phyloP scores from a whole-genome alignment of 2,113 vertebrate genomes.

The Sturnus vulgaris region DNA sequence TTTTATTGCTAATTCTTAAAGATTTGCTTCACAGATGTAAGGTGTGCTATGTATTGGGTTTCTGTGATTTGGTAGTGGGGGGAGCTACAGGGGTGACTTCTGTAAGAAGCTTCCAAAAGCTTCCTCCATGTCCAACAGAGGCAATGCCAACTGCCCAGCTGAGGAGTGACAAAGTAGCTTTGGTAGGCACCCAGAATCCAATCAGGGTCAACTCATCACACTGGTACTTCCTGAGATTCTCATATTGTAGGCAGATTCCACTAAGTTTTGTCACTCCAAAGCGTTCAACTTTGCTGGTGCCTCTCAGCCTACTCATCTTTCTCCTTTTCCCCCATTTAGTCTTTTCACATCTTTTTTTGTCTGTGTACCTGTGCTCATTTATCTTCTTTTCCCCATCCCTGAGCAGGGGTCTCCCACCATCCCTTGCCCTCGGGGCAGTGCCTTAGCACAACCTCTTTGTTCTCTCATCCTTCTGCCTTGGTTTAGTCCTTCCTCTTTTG shows the following conservation, averaged over 20 bases:
- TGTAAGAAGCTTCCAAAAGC: neutral
- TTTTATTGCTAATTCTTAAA: neutral
- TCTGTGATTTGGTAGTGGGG: neutral
- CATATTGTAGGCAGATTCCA: neutral
- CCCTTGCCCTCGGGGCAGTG: accelerated
- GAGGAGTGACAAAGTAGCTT: neutral
- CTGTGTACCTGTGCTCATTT: neutral
- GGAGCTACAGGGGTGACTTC: neutral
- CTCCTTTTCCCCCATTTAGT: neutral
- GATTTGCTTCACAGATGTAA: neutral
- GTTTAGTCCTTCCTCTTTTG: neutral
- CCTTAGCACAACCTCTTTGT: neutral
- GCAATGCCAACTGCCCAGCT: neutral
- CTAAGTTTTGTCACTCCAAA: neutral
- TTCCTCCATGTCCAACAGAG: neutral
- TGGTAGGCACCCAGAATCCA: neutral
- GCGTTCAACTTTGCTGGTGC: neutral
- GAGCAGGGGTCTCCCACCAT: neutral
- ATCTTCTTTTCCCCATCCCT: neutral
- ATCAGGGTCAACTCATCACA: neutral
- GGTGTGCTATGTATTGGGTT: neutral
- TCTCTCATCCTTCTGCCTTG: neutral
- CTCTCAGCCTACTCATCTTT: neutral
- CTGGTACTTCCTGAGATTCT: neutral
- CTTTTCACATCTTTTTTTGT: neutral